Evolutionary conservation across 2,797 vertebrate genomes (phyloP).

Genomic region (Pteronotus mesoamericanus): DNA sequence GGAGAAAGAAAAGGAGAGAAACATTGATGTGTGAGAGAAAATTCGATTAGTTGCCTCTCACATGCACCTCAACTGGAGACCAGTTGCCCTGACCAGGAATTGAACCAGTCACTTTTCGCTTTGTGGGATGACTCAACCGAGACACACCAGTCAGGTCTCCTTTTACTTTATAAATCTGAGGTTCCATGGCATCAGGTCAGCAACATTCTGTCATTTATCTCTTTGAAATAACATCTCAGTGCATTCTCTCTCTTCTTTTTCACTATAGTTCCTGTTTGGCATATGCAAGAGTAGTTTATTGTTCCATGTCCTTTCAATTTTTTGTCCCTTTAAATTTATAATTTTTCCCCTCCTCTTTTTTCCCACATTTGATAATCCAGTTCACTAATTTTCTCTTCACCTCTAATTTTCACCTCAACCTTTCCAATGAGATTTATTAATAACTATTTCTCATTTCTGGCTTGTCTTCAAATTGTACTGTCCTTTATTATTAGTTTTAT

Average conservation of each 20-base stretch:
- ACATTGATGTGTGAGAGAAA: too few species aligned
- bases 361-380: neutral
- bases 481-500: neutral
- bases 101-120: too few species aligned
- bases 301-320: neutral
- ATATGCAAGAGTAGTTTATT: neutral
- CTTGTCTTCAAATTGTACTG: neutral
- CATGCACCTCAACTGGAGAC: too few species aligned
- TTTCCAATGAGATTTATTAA: neutral
- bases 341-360: neutral
- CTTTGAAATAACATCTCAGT: neutral
- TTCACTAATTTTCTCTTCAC: neutral
- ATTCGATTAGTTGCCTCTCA: too few species aligned
- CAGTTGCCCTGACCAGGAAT: too few species aligned
- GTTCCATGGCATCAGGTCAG: neutral
- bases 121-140: too few species aligned
- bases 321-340: neutral
- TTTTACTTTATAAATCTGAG: neutral
- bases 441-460: neutral
- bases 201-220: neutral
- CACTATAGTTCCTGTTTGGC: neutral
- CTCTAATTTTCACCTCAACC: neutral
- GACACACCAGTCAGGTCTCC: neutral
- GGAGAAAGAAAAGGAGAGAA: too few species aligned
- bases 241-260: neutral